Percentiles rank a stretch among this genome's conserved stretches.
phyloP scores from a whole-genome alignment of 2,797 vertebrate species.

The Neosilurus hyrtlii region DNA sequence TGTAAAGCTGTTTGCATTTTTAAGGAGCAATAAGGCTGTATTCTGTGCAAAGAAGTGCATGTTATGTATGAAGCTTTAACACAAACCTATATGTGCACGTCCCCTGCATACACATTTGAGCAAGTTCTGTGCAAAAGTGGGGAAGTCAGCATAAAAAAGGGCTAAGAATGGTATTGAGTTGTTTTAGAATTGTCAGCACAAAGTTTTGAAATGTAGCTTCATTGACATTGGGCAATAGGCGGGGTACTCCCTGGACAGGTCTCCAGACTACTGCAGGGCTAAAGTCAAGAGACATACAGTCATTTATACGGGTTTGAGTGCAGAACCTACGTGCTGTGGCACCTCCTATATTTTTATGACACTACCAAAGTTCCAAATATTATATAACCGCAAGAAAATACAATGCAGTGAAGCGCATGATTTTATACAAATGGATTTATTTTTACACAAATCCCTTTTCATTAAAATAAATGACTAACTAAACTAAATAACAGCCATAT shows the following conservation, averaged over 20 bases:
- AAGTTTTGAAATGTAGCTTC: too few species aligned
- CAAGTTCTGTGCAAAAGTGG: not conserved
- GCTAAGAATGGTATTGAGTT: not conserved
- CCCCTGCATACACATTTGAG: not conserved
- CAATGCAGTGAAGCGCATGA: not conserved
- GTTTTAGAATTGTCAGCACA: not conserved
- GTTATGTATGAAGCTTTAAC: not conserved
- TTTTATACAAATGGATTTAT: not conserved
- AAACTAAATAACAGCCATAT: not conserved
- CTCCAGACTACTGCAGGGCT: too few species aligned
- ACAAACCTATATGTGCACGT: not conserved
- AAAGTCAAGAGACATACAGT: too few species aligned
- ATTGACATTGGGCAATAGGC: too few species aligned
- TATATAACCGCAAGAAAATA: not conserved
- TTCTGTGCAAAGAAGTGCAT: not conserved
- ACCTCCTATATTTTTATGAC: not conserved
- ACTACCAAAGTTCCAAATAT: not conserved
- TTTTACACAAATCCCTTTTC: not conserved
- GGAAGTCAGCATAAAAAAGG: too few species aligned
- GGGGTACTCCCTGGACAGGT: too few species aligned
- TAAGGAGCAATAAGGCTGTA: not conserved
- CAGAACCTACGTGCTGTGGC: too few species aligned
- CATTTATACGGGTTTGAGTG: too few species aligned
- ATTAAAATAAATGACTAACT: not conserved
- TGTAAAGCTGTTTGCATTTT: not conserved